Base-by-base conservation (phyloP, 2,797 vertebrate genomes). In the Coregonus suidteri region DNA sequence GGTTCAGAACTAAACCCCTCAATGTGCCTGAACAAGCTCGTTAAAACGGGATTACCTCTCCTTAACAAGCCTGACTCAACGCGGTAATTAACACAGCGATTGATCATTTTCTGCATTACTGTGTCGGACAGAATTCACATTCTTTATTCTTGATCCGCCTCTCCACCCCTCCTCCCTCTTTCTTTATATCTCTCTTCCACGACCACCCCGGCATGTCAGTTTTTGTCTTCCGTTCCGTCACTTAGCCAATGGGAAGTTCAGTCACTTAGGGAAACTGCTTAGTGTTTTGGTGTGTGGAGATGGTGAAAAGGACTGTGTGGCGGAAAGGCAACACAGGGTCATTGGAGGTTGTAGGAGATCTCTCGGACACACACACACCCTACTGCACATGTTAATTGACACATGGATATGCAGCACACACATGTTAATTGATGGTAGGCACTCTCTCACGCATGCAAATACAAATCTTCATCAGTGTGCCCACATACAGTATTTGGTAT, bases 1-100 rank as follows among this genome's bases (percentile, higher is more conserved):
- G 64, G 77, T 35, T 16, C 72, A 4, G 53, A 35, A 18, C 54
- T 25, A 51, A 35, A 16, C 7, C 20, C n/a, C 82, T 71, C 41
- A 47, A 47, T 47, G 41, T 47, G 41, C 41, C 41, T 3, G 66
- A 66, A 54, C 76, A 82, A 84, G 89, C 91, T 93, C 35, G 79
- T 94, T 93, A 93, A 91, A 91, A 90, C 84, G 77, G 89, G 90
- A 93, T 94, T 93, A 93, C 72, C 83, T 86, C n/a, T 88, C 30
- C 51, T 53, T 83, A 70, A 87, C 83, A 71, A 88, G 83, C 82
- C 14, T 75, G 82, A 71, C 76, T 75, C n/a, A 4, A 51, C 81
- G 52, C 25, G 74, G 47, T 88, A 82, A 79, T 91, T 90, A 91
- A 72, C 20, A n/a, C 62, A 9, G 20, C 76, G 81, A 75, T 86